Conservation (phyloP, 2,888 invertebrate species). For the Microctonus hyperodae region DNA sequence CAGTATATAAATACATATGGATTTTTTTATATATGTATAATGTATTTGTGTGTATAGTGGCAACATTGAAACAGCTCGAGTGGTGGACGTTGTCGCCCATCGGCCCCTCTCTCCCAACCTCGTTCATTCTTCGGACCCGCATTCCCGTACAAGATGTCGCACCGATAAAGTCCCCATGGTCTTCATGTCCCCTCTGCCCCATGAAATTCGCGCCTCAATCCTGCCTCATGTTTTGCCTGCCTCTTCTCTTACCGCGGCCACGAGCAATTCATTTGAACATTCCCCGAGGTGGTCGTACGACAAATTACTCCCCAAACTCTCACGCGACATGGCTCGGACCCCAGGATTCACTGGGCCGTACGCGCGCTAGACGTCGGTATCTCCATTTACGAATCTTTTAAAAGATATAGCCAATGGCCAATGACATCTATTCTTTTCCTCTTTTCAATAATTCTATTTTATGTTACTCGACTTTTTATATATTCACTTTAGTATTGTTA, state of each 20-base stretch:
- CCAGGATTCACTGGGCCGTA: constrained; percentile 32
- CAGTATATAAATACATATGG: too few relatives aligned
- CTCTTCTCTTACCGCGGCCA: constrained; percentile 41
- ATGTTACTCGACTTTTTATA: constrained; percentile 3
- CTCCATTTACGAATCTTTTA: constrained; percentile 58
- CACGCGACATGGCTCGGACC: constrained; percentile 17
- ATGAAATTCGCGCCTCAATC: constrained; percentile 31
- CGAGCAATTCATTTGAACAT: constrained; percentile 63
- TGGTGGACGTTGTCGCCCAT: background rate
- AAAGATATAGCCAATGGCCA: constrained; percentile 18
- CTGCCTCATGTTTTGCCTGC: constrained; percentile 36
- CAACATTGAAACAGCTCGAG: constrained; percentile 23
- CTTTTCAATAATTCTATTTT: constrained; percentile 36
- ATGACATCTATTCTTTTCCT: constrained; percentile 36
- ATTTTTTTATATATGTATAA: background rate
- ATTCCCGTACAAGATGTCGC: constrained; percentile 64
- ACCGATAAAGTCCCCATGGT: constrained; percentile 58
- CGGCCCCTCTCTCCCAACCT: constrained; percentile 28
- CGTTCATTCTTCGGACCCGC: constrained; percentile 59
- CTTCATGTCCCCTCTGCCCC: constrained; percentile 37
- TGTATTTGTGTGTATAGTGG: background rate
- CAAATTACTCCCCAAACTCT: constrained; percentile 60
- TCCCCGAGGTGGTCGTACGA: constrained; percentile 64
- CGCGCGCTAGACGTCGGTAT: constrained; percentile 48
- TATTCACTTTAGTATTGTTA: constrained; percentile 15